Evolutionary conservation across 2,888 invertebrate genomes (phyloP).

Genomic region (Podabrus alpinus): DNA sequence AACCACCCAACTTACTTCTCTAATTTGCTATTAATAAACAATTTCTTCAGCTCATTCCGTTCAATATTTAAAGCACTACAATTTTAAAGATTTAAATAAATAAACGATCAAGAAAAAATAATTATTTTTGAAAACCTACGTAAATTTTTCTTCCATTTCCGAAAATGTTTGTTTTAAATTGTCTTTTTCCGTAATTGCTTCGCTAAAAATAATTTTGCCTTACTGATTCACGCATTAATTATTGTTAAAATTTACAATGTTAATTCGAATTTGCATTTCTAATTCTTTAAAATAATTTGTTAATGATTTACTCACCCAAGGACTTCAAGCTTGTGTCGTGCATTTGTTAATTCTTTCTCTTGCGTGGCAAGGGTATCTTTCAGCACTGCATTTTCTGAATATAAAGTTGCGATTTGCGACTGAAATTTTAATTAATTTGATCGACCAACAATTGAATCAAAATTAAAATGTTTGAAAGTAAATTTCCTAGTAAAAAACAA

Average conservation of each 20-base stretch:
- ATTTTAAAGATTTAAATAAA: background rate
- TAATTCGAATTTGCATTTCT: background rate
- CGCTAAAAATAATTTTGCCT: background rate
- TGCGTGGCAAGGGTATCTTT: background rate
- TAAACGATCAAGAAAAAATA: background rate
- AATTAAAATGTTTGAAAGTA: no score
- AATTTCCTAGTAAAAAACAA: no score
- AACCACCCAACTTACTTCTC: background rate
- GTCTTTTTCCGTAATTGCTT: slow-evolving; percentile 1
- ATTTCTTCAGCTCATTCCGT: background rate
- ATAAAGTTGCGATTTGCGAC: background rate
- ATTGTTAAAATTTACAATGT: background rate
- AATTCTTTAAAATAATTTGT: background rate
- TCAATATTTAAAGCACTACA: background rate
- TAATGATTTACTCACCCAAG: background rate
- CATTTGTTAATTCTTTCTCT: background rate
- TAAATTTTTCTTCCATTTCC: background rate
- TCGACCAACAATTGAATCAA: no score
- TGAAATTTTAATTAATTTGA: background rate
- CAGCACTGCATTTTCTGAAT: background rate
- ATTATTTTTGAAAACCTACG: background rate
- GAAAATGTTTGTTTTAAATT: slow-evolving; percentile 4
- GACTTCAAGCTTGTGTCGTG: background rate
- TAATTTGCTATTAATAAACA: background rate
- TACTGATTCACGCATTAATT: background rate